Evolutionary conservation across 2,888 invertebrate species (phyloP).

Genomic region (Drepana falcataria): DNA sequence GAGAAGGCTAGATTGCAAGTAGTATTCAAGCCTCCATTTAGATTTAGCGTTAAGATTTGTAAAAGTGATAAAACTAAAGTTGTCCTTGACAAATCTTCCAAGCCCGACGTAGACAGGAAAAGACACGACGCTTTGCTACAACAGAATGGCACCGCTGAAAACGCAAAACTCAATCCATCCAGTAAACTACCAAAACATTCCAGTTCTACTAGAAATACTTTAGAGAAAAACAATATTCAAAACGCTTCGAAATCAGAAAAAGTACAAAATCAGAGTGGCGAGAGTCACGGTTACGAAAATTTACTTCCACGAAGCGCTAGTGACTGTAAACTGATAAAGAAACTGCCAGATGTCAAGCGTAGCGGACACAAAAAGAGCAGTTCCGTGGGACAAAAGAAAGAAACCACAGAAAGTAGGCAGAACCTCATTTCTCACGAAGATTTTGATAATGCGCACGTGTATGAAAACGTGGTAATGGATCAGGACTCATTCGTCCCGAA

Average conservation of each 20-base stretch:
- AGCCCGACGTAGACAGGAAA: constrained; percentile 66
- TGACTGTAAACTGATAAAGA: constrained; percentile 63
- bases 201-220: constrained; percentile 38
- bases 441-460: constrained; percentile 58
- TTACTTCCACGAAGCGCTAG: constrained; percentile 65
- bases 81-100: constrained; percentile 78
- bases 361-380: constrained; percentile 67
- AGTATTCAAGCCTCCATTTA: constrained; percentile 92
- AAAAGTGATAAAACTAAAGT: constrained; percentile 84
- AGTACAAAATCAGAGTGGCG: constrained; percentile 35
- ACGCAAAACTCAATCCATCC: constrained; percentile 43
- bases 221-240: constrained; percentile 24
- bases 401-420: constrained; percentile 69
- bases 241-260: constrained; percentile 43
- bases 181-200: constrained; percentile 50
- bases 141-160: constrained; percentile 37
- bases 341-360: constrained; percentile 46
- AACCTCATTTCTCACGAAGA: constrained; percentile 68
- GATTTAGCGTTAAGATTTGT: constrained; percentile 88
- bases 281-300: constrained; percentile 59
- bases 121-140: constrained; percentile 45
- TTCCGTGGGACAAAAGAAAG: constrained; percentile 65
- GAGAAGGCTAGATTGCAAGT: constrained; percentile 89
- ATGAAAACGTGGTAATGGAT: constrained; percentile 60
- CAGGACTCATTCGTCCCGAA: constrained; percentile 57